phyloP scores from a whole-genome alignment of 2,888 invertebrate species.

The Phlogophora meticulosa region DNA sequence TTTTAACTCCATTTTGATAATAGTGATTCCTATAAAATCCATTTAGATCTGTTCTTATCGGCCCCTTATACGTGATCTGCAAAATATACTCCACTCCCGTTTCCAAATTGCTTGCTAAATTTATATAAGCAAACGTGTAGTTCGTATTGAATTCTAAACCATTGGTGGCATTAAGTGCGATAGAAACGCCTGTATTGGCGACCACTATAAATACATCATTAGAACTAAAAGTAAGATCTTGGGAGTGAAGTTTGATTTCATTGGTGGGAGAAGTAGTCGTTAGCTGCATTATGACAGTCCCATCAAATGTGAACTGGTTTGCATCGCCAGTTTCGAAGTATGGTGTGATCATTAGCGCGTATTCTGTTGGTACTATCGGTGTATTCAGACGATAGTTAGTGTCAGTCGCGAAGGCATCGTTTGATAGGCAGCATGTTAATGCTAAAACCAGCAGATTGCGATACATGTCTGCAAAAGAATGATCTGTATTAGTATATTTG shows the following conservation, averaged over 20 bases:
- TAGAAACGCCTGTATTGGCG: constrained; percentile 58
- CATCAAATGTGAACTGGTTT: constrained; percentile 86
- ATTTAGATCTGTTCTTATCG: constrained; percentile 89
- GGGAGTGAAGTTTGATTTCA: constrained; percentile 84
- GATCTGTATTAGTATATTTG: neutral
- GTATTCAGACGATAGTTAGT: constrained; percentile 83
- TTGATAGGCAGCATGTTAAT: constrained; percentile 67
- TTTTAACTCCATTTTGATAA: constrained; percentile 83
- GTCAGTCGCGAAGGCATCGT: constrained; percentile 70
- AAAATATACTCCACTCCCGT: constrained; percentile 84
- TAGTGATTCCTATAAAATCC: constrained; percentile 93
- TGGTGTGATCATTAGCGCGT: constrained; percentile 89
- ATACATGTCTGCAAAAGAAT: constrained; percentile 79
- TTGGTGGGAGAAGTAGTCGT: constrained; percentile 72
- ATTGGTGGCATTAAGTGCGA: constrained; percentile 70
- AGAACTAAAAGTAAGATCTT: constrained; percentile 77
- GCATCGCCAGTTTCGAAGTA: constrained; percentile 85
- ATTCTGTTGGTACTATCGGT: constrained; percentile 87
- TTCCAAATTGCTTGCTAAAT: constrained; percentile 79
- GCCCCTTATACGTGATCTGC: constrained; percentile 89
- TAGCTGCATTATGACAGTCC: constrained; percentile 84
- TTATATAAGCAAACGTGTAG: constrained; percentile 88
- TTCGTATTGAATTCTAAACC: constrained; percentile 78
- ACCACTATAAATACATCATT: constrained; percentile 71
- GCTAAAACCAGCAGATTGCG: constrained; percentile 66